A percentile compares a stretch with the other conserved stretches of the same genome.
These are phyloP conservation scores for Poecilobothrus nobilitatus DNA, from an alignment of 2,888 invertebrate species.

Conservation along the genomic window DNA sequence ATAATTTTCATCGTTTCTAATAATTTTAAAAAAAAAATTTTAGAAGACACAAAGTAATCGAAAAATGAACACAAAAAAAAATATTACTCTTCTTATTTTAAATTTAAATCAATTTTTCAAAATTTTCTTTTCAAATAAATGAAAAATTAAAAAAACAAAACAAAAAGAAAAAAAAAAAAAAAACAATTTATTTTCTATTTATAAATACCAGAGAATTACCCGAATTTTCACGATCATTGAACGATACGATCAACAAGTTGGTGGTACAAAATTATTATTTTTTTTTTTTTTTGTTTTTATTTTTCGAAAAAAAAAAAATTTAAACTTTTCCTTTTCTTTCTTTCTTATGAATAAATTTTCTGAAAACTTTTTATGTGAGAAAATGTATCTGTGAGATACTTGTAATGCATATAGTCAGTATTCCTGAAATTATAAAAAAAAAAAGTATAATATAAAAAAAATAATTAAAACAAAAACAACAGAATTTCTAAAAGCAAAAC, in stretches of 20 bases:
- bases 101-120: background rate
- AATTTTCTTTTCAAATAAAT: background rate
- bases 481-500: slow-evolving; percentile 10
- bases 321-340: background rate
- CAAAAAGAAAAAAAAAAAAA: background rate
- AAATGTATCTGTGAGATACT: too few species aligned
- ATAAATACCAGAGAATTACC: background rate
- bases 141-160: background rate
- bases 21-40: background rate
- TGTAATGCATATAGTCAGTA: too few species aligned
- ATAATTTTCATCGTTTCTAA: too few species aligned
- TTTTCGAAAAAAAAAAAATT: background rate
- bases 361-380: too few species aligned
- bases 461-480: slow-evolving; percentile 12
- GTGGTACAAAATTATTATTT: background rate
- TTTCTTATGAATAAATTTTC: background rate
- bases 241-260: slow-evolving; percentile 1
- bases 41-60: too few species aligned
- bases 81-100: too few species aligned
- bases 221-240: background rate
- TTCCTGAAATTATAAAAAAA: background rate
- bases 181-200: background rate
- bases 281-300: background rate
- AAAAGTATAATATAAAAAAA: background rate
- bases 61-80: too few species aligned